These are phyloP conservation scores for Brevimyrus niger DNA, from an alignment of 2,113 vertebrate species.

Conservation along the genomic window DNA sequence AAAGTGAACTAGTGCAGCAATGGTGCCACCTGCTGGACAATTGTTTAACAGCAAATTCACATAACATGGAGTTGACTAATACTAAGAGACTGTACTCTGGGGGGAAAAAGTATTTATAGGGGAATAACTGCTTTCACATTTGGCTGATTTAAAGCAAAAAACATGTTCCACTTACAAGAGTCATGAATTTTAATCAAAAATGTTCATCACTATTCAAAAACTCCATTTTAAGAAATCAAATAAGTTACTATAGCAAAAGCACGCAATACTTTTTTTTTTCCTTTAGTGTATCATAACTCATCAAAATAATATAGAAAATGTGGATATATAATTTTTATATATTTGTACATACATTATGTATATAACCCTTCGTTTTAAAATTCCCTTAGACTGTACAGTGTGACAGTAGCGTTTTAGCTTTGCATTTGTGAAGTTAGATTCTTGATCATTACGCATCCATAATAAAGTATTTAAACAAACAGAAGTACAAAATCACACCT, in stretches of 20 bases:
- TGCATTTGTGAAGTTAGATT: conserved; percentile 33
- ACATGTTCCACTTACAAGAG: background rate
- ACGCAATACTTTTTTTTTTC: conserved; percentile 53
- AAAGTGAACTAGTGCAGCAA: background rate
- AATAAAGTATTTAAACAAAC: conserved; percentile 23
- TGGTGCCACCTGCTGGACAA: background rate
- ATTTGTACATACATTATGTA: conserved; percentile 20
- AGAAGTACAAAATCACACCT: conserved; percentile 28
- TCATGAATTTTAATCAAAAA: conserved; percentile 56
- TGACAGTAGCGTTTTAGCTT: conserved; percentile 39
- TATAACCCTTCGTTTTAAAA: conserved; percentile 38
- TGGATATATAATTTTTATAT: conserved; percentile 45
- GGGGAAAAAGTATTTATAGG: background rate
- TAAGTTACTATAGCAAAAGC: conserved; percentile 71
- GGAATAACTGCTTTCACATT: background rate
- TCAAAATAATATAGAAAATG: conserved; percentile 68
- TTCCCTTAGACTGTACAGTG: conserved; percentile 52
- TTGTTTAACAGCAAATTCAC: background rate
- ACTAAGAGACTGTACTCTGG: background rate
- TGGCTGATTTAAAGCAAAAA: background rate
- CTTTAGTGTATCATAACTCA: conserved; percentile 60
- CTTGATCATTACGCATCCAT: conserved; percentile 16
- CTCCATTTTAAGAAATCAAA: conserved; percentile 51
- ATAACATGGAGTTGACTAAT: background rate
- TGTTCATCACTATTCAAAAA: conserved; percentile 43